These are phyloP conservation scores for Caenorhabditis latens DNA, from an alignment of 1,140 invertebrate species.

Conservation along the genomic window DNA sequence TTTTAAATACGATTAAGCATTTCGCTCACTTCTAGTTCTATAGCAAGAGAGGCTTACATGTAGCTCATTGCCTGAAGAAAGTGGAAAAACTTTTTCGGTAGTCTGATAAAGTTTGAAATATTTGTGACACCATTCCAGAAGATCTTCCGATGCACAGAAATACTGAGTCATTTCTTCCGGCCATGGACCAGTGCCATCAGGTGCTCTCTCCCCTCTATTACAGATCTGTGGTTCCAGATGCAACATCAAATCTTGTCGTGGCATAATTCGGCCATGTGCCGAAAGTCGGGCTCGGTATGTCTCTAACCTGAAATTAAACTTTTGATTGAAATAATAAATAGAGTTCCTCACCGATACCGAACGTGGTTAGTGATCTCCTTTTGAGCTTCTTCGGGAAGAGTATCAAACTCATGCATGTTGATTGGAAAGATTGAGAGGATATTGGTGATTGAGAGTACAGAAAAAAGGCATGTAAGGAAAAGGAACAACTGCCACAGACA, in stretches of 20 bases:
- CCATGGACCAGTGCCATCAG: neutral
- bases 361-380: neutral
- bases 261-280: neutral
- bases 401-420: neutral
- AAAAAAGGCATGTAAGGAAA: neutral
- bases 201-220: neutral
- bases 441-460: neutral
- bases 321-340: too few species aligned
- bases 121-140: neutral
- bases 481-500: neutral
- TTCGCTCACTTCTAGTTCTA: neutral
- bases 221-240: neutral
- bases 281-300: neutral
- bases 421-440: neutral
- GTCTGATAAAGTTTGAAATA: neutral
- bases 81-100: neutral
- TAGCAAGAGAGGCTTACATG: neutral
- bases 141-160: slow-evolving; percentile 1
- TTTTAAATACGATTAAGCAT: too few species aligned
- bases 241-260: neutral
- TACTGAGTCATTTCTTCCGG: neutral
- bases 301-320: neutral
- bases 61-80: neutral
- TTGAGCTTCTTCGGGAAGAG: neutral
- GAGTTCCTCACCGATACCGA: neutral